Percentiles rank a stretch among this genome's conserved stretches.
Evolutionary conservation across 2,797 vertebrate species (phyloP).

Genomic region (Eutrigla gurnardus): DNA sequence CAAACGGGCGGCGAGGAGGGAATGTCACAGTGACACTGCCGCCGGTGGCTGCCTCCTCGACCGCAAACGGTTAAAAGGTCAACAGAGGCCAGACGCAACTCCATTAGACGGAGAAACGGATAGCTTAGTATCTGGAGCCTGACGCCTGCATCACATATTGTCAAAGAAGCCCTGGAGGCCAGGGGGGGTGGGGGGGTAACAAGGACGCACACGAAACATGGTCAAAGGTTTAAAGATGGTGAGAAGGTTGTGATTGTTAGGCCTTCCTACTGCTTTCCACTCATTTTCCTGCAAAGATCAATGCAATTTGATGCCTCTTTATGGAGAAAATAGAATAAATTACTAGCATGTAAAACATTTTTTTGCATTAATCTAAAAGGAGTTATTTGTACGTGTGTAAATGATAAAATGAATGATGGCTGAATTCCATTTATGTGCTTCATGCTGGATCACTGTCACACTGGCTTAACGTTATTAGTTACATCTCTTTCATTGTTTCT

Average conservation of each 20-base stretch:
- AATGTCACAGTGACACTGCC: conserved; percentile 40
- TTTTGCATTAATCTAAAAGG: neutral
- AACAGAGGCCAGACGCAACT: conserved; percentile 62
- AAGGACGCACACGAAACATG: neutral
- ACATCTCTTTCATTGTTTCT: neutral
- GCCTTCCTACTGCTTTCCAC: no score
- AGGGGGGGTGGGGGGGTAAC: conserved; percentile 15
- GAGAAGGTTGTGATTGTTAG: neutral
- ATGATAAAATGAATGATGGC: neutral
- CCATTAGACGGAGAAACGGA: conserved; percentile 72
- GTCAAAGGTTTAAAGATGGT: neutral
- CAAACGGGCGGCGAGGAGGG: conserved; percentile 56
- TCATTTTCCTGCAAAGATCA: neutral
- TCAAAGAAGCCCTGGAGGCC: conserved; percentile 49
- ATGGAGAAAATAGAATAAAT: neutral
- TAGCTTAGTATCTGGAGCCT: conserved; percentile 54
- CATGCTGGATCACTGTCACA: neutral
- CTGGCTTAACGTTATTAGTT: neutral
- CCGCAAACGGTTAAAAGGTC: conserved; percentile 69
- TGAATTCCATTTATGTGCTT: neutral
- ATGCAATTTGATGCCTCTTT: neutral
- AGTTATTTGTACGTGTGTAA: neutral
- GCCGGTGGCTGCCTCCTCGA: conserved; percentile 25
- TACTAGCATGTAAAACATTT: neutral
- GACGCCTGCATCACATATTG: conserved; percentile 52